A percentile compares a stretch with the other conserved stretches of the same genome.
phyloP scores from a whole-genome alignment of 2,888 invertebrate genomes.

The Melitaea athalia region DNA sequence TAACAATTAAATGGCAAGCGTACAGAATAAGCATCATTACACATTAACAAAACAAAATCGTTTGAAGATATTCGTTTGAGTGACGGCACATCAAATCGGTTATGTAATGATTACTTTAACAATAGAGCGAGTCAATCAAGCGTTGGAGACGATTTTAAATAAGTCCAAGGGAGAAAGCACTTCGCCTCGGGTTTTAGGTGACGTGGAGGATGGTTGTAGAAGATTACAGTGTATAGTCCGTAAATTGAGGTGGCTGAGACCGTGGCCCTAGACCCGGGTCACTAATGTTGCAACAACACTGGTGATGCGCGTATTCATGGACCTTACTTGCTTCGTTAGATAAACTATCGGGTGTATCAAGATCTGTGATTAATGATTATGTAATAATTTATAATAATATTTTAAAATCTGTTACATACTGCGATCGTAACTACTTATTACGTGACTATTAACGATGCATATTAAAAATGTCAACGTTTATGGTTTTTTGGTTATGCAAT shows the following conservation, averaged over 20 bases:
- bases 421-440: constrained; percentile 15
- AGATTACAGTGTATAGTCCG: constrained; percentile 44
- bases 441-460: constrained; percentile 27
- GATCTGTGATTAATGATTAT: constrained; percentile 4
- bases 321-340: constrained; percentile 4
- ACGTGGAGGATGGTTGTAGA: constrained; percentile 46
- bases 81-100: constrained; percentile 73
- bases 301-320: constrained; percentile 12
- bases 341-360: constrained; percentile 4
- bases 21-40: constrained; percentile 76
- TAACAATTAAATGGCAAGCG: constrained; percentile 78
- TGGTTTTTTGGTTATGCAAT: constrained; percentile 53
- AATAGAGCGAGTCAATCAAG: constrained; percentile 74
- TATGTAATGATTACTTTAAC: constrained; percentile 70
- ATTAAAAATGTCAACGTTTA: constrained; percentile 32
- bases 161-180: constrained; percentile 77
- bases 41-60: constrained; percentile 73
- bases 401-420: constrained; percentile 2
- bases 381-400: neutral
- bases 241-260: constrained; percentile 60
- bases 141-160: constrained; percentile 79
- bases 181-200: constrained; percentile 55
- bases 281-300: constrained; percentile 47
- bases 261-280: constrained; percentile 52
- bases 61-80: constrained; percentile 68